Percentiles rank a stretch among this genome's conserved stretches.
Evolutionary conservation across 2,113 vertebrate genomes (phyloP).

Genomic region (Spea multiplicata): DNA sequence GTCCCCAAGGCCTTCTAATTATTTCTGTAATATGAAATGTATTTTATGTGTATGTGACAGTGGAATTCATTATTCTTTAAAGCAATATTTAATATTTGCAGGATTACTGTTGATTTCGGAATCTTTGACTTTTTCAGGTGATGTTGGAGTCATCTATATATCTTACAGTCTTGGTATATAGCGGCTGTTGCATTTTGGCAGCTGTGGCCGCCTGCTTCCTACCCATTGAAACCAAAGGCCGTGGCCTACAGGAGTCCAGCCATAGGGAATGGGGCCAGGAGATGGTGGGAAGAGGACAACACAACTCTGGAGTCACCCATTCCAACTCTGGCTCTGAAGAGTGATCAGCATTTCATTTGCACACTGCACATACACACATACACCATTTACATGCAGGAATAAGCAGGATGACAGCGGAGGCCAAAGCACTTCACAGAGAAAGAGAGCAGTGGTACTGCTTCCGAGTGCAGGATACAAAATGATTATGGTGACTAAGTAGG

Average conservation of each 20-base stretch:
- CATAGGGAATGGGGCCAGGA: conserved; percentile 96
- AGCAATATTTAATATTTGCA: too few species aligned
- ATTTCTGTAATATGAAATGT: too few species aligned
- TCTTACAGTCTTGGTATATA: conserved; percentile 90
- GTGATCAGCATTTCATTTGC: conserved; percentile 55
- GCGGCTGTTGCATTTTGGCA: conserved; percentile 88
- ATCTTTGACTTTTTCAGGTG: conserved; percentile 68
- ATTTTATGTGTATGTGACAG: too few species aligned
- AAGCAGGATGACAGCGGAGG: background rate
- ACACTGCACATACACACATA: conserved; percentile 14
- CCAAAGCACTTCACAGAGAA: background rate
- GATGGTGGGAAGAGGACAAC: conserved; percentile 84
- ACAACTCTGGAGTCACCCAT: conserved; percentile 64
- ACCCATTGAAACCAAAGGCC: conserved; percentile 94
- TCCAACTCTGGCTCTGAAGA: conserved; percentile 83
- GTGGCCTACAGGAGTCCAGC: conserved; percentile 92
- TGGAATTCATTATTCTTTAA: too few species aligned
- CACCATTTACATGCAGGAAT: conserved; percentile 26
- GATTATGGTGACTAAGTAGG: background rate
- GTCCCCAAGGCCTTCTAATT: too few species aligned
- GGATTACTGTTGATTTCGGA: too few species aligned
- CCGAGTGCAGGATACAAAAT: background rate
- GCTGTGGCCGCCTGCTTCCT: conserved; percentile 88
- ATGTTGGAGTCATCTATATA: conserved; percentile 95
- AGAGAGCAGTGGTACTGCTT: background rate